phyloP scores from a whole-genome alignment of 2,113 vertebrate genomes.

The Ellobius talpinus region DNA sequence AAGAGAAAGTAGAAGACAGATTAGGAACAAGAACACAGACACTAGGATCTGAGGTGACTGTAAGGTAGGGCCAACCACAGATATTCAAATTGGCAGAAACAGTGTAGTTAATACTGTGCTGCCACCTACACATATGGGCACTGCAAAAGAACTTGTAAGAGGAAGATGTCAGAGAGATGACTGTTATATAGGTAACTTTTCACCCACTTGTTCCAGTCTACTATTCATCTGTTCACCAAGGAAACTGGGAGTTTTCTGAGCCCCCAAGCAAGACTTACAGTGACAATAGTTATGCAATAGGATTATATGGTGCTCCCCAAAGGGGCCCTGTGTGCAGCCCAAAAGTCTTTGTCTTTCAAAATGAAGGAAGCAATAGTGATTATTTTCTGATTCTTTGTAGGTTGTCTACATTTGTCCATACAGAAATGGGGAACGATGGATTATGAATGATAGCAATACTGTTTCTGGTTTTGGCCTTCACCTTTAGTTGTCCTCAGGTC shows the following conservation, averaged over 20 bases:
- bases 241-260: background rate
- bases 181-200: background rate
- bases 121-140: background rate
- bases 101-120: background rate
- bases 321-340: no score
- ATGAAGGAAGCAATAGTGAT: background rate
- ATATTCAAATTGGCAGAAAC: fast-evolving
- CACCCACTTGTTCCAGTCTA: background rate
- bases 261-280: no score
- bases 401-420: fast-evolving
- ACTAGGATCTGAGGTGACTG: no score
- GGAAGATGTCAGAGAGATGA: background rate
- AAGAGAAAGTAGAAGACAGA: background rate
- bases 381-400: background rate
- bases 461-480: fast-evolving
- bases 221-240: background rate
- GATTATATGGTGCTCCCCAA: no score
- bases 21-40: fast-evolving
- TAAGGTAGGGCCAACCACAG: fast-evolving
- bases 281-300: background rate
- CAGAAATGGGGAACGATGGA: background rate
- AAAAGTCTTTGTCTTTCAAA: background rate
- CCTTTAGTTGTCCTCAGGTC: fast-evolving
- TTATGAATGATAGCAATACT: fast-evolving
- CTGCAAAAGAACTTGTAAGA: background rate